Evolutionary conservation across 2,113 vertebrate species (phyloP), one percentile per base, ranked within the genome.

Genomic region (Sceloporus tristichus): DNA sequence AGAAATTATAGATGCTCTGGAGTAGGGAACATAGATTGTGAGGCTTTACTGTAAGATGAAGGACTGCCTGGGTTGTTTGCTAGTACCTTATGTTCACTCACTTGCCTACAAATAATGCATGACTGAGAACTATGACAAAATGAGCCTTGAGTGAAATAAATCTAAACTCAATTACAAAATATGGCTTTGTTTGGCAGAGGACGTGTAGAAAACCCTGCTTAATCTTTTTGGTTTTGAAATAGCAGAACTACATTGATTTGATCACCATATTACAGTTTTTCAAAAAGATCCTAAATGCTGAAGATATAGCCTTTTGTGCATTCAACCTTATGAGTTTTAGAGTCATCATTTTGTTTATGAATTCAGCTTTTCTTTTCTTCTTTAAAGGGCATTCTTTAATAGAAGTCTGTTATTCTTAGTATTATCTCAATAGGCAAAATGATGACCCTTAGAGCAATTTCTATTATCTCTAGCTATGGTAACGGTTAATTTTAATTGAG

Each of bases 71-170:
- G 34, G 84, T 65, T 90, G 56, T 81, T 62, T 48, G 48, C 48
- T 48, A 48, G 48, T 73, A 42, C 74, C 88, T 91, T 13, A 9
- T 83, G 25, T 86, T 91, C 75, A 71, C 34, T 62, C 83, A 29
- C 78, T 89, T 89, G 5, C 53, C 93, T 88, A 85, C 29, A 83
- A 79, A 91, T 48, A 88, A 88, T 82, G 81, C 6, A 62, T 66
- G 13, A 68, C 23, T 13, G 75, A 90, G 79, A 19, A 66, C 70
- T 70, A 89, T 70, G n/a, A 65, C 27, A n/a, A 84, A 90, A 25
- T 86, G 1, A 40, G 7, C n/a, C 59, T 89, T 92, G 81, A 65
- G 34, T 92, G 85, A 92, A 93, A 87, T 87, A 89, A 85, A 0
- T 86, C 79, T 82, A 89, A 86, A 82, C 10, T 77, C 73, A 54